A percentile compares a stretch with the other conserved stretches of the same genome.
These are phyloP conservation scores for Schrankia costaestrigalis DNA, from an alignment of 2,888 invertebrate species.

Conservation along the genomic window DNA sequence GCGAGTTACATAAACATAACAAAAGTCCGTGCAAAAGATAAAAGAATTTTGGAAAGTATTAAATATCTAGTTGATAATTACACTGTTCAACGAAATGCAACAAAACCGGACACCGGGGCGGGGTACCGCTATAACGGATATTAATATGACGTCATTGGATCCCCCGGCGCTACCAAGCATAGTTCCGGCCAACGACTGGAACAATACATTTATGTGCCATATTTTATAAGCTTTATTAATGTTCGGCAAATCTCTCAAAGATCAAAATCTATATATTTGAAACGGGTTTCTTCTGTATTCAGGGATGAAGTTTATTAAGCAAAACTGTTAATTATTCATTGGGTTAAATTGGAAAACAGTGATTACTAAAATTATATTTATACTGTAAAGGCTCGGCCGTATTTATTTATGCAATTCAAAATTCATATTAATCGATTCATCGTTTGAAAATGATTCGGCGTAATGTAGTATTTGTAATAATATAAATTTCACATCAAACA, in stretches of 20 bases:
- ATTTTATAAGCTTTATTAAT: constrained; percentile 38
- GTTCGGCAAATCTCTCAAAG: constrained; percentile 11
- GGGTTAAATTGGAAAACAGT: too few relatives aligned
- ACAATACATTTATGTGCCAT: constrained; percentile 45
- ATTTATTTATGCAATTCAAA: too few relatives aligned
- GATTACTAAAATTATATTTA: too few relatives aligned
- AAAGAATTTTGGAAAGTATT: constrained; percentile 27
- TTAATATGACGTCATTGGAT: constrained; percentile 61
- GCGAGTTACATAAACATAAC: constrained; percentile 22
- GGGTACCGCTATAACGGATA: constrained; percentile 53
- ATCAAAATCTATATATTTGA: constrained; percentile 11
- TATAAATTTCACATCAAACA: too few relatives aligned
- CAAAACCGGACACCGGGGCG: constrained; percentile 47
- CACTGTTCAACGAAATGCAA: constrained; percentile 35
- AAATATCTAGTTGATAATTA: constrained; percentile 23
- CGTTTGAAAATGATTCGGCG: too few relatives aligned
- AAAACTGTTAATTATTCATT: too few relatives aligned
- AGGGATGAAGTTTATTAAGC: neutral
- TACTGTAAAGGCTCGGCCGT: too few relatives aligned
- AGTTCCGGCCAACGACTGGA: constrained; percentile 50
- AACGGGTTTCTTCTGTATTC: constrained; percentile 9
- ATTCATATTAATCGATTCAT: too few relatives aligned
- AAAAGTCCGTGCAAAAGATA: constrained; percentile 20
- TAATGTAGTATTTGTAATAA: too few relatives aligned
- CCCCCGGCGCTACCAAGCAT: constrained; percentile 42